These are phyloP conservation scores for Zaprionus vittiger DNA, from an alignment of 1,140 invertebrate genomes.

Conservation along the genomic window DNA sequence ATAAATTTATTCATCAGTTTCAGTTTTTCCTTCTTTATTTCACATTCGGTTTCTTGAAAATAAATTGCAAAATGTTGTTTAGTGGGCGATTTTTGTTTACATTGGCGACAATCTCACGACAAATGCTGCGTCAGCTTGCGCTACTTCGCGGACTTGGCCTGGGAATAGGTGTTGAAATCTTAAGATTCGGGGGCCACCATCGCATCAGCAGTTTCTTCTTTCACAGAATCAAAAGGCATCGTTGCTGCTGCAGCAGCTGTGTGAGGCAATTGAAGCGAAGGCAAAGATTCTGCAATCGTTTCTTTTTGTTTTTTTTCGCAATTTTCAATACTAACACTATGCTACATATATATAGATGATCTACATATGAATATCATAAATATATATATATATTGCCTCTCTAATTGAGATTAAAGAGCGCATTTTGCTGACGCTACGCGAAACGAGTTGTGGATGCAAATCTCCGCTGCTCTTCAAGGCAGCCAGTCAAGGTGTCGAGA, in stretches of 20 bases:
- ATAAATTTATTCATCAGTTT: not conserved
- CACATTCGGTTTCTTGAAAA: constrained; percentile 7
- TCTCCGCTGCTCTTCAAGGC: not conserved
- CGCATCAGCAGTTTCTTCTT: constrained; percentile 68
- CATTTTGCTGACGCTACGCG: constrained; percentile 1
- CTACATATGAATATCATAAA: not conserved
- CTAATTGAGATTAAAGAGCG: not conserved
- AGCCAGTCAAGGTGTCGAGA: constrained; percentile 9
- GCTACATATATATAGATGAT: not conserved
- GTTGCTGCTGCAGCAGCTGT: constrained; percentile 34
- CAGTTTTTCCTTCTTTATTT: not conserved
- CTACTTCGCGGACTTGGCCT: constrained; percentile 17
- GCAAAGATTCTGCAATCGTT: constrained; percentile 34
- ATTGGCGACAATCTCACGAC: constrained; percentile 51
- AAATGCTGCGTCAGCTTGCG: constrained; percentile 55
- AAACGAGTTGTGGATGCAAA: not conserved
- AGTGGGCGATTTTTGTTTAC: constrained; percentile 41
- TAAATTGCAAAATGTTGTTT: constrained; percentile 54
- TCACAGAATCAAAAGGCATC: constrained; percentile 49
- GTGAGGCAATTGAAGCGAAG: constrained; percentile 40
- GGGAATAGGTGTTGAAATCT: constrained; percentile 65
- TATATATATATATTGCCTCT: not conserved
- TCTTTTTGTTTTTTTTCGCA: not conserved
- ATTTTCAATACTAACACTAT: not conserved
- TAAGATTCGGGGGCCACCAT: constrained; percentile 16